A percentile compares a stretch with the other conserved stretches of the same genome.
These are phyloP conservation scores for Dromococcyx pavoninus DNA, from an alignment of 2,797 vertebrate genomes.

Conservation along the genomic window DNA sequence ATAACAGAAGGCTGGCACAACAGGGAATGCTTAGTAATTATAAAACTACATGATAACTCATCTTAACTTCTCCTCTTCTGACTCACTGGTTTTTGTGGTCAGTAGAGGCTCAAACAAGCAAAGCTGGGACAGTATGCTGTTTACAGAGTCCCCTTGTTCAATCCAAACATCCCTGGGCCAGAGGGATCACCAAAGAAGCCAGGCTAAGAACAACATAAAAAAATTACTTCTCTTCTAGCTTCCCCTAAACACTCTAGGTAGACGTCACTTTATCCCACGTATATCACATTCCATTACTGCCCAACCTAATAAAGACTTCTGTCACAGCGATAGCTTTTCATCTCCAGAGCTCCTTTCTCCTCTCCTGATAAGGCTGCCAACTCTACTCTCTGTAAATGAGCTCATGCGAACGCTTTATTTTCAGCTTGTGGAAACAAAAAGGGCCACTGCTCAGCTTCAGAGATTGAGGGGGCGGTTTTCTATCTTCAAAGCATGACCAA, in stretches of 20 bases:
- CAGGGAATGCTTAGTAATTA: background rate
- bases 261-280: slow-evolving; percentile 69
- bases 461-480: slow-evolving; percentile 51
- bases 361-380: slow-evolving; percentile 79
- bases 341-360: slow-evolving; percentile 76
- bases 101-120: background rate
- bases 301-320: slow-evolving; percentile 83
- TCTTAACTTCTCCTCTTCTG: slow-evolving; percentile 2
- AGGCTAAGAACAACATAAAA: slow-evolving; percentile 66
- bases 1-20: background rate
- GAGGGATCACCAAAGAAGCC: slow-evolving; percentile 51
- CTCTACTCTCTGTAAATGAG: slow-evolving; percentile 77
- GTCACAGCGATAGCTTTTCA: slow-evolving; percentile 77
- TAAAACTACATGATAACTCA: background rate
- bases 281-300: slow-evolving; percentile 73
- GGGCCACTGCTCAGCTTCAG: slow-evolving; percentile 52
- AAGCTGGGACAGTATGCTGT: background rate
- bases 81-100: background rate
- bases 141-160: background rate
- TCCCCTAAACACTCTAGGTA: slow-evolving; percentile 75
- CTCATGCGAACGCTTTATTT: slow-evolving; percentile 78
- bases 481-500: slow-evolving; percentile 66
- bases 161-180: slow-evolving; percentile 38
- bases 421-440: slow-evolving; percentile 72
- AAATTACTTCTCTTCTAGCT: slow-evolving; percentile 65